These are phyloP conservation scores for Megaleporinus macrocephalus DNA, from an alignment of 2,113 vertebrate genomes.

Conservation along the genomic window DNA sequence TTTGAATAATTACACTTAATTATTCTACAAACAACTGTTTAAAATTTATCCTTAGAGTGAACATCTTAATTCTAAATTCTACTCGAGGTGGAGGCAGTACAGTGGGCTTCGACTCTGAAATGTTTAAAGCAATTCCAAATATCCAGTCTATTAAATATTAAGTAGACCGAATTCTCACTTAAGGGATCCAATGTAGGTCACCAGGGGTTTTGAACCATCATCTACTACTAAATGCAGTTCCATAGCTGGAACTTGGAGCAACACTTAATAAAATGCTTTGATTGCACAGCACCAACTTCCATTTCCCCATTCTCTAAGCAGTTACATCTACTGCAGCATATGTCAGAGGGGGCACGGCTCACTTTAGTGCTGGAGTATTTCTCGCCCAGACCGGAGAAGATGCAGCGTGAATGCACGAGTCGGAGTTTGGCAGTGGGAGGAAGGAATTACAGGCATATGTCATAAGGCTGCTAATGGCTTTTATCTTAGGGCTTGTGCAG, in stretches of 20 bases:
- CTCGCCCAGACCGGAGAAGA: constrained; percentile 15
- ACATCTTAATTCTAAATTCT: neutral
- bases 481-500: constrained; percentile 62
- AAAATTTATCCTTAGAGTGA: neutral
- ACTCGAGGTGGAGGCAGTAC: neutral
- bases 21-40: too few relatives aligned
- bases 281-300: neutral
- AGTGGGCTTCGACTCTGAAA: neutral
- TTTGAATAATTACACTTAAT: neutral
- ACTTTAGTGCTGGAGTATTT: constrained; percentile 19
- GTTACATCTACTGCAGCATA: neutral
- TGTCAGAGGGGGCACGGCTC: neutral
- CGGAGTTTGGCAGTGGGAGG: constrained; percentile 39
- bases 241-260: neutral
- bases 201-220: neutral
- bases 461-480: constrained; percentile 71
- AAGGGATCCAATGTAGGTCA: constrained; percentile 2
- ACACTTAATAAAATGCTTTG: neutral
- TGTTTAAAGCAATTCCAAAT: constrained; percentile 21
- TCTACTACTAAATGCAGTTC: neutral
- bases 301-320: neutral
- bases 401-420: constrained; percentile 15
- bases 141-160: constrained; percentile 20
- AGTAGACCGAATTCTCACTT: constrained; percentile 7
- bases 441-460: constrained; percentile 64